A percentile compares a stretch with the other conserved stretches of the same genome.
Evolutionary conservation across 2,888 invertebrate genomes (phyloP).

Genomic region (Campoplex nolae): DNA sequence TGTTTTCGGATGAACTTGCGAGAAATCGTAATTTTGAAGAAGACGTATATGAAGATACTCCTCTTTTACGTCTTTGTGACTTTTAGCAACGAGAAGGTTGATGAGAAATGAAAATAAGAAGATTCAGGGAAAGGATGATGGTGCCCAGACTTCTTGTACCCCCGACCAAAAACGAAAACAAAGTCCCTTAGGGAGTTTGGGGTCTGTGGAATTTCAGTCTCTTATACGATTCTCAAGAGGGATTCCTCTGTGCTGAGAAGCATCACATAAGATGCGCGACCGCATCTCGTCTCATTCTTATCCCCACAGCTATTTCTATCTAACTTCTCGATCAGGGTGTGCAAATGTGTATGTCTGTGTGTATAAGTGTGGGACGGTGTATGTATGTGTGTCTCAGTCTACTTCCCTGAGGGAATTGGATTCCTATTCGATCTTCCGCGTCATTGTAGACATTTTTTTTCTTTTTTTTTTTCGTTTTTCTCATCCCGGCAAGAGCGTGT

Average conservation of each 20-base stretch:
- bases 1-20: background rate
- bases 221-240: conserved; percentile 57
- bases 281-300: conserved; percentile 57
- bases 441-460: conserved; percentile 61
- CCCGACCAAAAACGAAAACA: conserved; percentile 51
- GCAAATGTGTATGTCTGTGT: conserved; percentile 15
- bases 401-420: conserved; percentile 67
- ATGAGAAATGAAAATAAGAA: conserved; percentile 43
- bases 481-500: conserved; percentile 37
- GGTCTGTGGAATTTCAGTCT: conserved; percentile 60
- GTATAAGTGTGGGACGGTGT: background rate
- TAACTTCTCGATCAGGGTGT: conserved; percentile 22
- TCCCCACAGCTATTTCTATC: conserved; percentile 54
- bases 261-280: conserved; percentile 55
- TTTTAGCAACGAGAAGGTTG: conserved; percentile 9
- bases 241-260: conserved; percentile 56
- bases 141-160: conserved; percentile 21
- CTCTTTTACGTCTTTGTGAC: conserved; percentile 8
- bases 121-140: conserved; percentile 16
- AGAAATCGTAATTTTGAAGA: background rate
- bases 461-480: background rate
- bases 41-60: background rate
- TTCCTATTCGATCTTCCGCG: conserved; percentile 65
- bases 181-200: conserved; percentile 53
- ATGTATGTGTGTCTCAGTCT: conserved; percentile 42